Evolutionary conservation across 2,797 vertebrate species (phyloP).

Genomic region (Anabas testudineus): DNA sequence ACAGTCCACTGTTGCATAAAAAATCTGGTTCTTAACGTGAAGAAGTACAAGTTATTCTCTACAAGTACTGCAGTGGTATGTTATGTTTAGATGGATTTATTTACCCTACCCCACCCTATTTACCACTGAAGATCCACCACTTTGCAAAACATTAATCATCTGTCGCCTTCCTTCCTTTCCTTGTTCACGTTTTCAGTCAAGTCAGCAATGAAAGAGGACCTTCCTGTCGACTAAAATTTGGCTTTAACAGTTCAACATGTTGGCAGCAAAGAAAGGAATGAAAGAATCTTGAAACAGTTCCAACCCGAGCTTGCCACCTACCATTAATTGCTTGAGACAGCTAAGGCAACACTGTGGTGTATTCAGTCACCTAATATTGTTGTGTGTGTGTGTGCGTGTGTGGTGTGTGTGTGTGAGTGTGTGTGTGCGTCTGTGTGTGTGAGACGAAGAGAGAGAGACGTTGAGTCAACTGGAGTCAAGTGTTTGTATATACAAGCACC

Average conservation of each 20-base stretch:
- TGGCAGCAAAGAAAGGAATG: constrained; percentile 35
- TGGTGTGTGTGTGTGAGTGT: constrained; percentile 17
- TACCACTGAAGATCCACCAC: constrained; percentile 3
- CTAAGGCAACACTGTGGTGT: not conserved
- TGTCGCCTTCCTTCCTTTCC: constrained; percentile 22
- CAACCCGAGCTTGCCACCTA: constrained; percentile 23
- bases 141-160: constrained; percentile 39
- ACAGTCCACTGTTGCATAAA: constrained; percentile 13
- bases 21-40: constrained; percentile 9
- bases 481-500: constrained; percentile 44
- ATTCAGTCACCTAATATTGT: constrained; percentile 14
- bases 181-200: constrained; percentile 22
- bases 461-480: constrained; percentile 52
- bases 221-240: constrained; percentile 33
- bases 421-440: constrained; percentile 15
- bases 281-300: constrained; percentile 32
- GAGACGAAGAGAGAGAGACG: constrained; percentile 18
- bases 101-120: not conserved
- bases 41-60: not conserved
- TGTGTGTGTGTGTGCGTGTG: constrained; percentile 12
- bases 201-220: constrained; percentile 37
- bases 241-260: constrained; percentile 19
- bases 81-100: constrained; percentile 16
- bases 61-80: not conserved
- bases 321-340: constrained; percentile 35